A percentile compares a stretch with the other conserved stretches of the same genome.
These are phyloP conservation scores for Protosalanx chinensis DNA, from an alignment of 2,797 vertebrate genomes.

Conservation along the genomic window DNA sequence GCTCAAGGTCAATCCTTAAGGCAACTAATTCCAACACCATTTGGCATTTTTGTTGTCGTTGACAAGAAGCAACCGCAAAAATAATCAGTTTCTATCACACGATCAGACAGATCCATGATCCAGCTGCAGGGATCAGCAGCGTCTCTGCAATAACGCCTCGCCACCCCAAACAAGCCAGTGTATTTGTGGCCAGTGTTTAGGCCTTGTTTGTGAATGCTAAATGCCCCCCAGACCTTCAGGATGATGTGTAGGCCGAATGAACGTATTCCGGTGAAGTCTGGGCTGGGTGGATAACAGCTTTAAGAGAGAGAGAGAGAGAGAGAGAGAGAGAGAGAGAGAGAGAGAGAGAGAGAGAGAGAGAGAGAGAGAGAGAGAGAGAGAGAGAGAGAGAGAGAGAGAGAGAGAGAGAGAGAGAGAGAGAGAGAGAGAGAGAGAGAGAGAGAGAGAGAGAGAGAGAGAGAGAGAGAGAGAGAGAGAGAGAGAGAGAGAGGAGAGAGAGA, in stretches of 20 bases:
- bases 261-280: constrained; percentile 39
- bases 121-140: not conserved
- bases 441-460: not conserved
- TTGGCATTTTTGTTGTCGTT: not conserved
- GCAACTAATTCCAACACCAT: too few species aligned
- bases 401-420: constrained; percentile 11
- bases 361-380: constrained; percentile 5
- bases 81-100: not conserved
- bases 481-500: too few species aligned
- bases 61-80: not conserved
- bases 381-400: constrained; percentile 7
- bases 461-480: constrained; percentile 13
- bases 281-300: constrained; percentile 29
- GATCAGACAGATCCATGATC: not conserved
- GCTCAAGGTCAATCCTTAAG: too few species aligned
- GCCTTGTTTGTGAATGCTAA: constrained; percentile 30
- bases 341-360: constrained; percentile 11
- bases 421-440: constrained; percentile 11
- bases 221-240: constrained; percentile 41
- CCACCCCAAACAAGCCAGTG: not conserved
- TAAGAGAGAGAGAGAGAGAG: constrained; percentile 14
- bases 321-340: not conserved
- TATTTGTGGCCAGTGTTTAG: constrained; percentile 33
- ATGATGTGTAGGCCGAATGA: constrained; percentile 46
- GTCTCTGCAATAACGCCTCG: not conserved